Percentiles rank a stretch among this genome's conserved stretches.
Conservation (phyloP, 2,888 invertebrate species). For the Metopia argyrocephala region DNA sequence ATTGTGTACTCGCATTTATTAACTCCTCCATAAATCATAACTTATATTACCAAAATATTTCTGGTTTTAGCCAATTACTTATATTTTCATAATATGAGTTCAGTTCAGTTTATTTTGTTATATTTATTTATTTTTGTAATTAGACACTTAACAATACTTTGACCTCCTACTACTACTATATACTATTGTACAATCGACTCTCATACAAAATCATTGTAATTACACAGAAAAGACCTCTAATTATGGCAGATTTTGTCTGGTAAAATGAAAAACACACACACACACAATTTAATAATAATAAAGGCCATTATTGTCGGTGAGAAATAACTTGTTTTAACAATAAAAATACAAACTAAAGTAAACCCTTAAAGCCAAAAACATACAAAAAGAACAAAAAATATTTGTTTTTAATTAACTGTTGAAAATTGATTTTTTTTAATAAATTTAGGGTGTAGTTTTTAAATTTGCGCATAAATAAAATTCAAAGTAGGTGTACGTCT, state of each 20-base stretch:
- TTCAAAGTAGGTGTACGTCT: constrained; percentile 9
- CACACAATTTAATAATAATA: constrained; percentile 27
- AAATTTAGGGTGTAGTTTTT: constrained; percentile 24
- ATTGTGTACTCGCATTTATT: no score
- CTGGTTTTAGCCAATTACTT: no score
- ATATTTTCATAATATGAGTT: no score
- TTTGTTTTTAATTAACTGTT: no score
- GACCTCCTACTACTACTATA: constrained; percentile 30
- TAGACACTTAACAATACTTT: constrained; percentile 26
- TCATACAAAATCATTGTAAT: background rate
- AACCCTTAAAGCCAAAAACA: constrained; percentile 11
- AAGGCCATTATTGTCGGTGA: constrained; percentile 9
- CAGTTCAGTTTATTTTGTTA: no score
- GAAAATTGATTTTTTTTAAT: background rate
- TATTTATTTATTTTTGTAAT: constrained; percentile 2
- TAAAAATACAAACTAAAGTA: background rate
- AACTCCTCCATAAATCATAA: no score
- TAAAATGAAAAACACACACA: background rate
- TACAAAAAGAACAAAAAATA: no score
- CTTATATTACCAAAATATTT: no score
- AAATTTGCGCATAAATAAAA: background rate
- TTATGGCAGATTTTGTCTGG: constrained; percentile 14
- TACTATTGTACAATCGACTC: no score
- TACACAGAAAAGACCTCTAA: constrained; percentile 35
- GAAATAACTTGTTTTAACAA: constrained; percentile 40